A percentile compares a stretch with the other conserved stretches of the same genome.
Conservation (phyloP, 2,888 invertebrate genomes). For the Choristoneura rosaceana region DNA sequence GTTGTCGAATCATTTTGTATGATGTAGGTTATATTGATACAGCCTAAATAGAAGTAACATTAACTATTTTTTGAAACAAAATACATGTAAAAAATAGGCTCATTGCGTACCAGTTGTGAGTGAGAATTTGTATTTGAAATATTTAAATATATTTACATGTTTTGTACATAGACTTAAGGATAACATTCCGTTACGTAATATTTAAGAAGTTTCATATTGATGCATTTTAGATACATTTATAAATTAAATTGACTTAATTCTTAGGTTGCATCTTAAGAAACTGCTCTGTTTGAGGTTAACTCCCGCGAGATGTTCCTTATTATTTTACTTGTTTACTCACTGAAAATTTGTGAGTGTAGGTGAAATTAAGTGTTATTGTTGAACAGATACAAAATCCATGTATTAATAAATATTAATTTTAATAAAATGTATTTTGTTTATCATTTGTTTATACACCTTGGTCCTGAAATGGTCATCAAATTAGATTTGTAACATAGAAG, state of each 20-base stretch:
- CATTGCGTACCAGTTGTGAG: constrained; percentile 13
- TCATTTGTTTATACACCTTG: not conserved
- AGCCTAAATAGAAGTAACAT: not conserved
- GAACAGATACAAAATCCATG: constrained; percentile 12
- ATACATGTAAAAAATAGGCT: not conserved
- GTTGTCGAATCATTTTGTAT: not conserved
- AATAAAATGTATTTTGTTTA: not conserved
- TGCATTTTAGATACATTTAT: constrained; percentile 13
- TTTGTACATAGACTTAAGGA: constrained; percentile 29
- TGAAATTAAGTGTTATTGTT: constrained; percentile 17
- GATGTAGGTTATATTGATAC: not conserved
- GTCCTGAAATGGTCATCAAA: too few relatives aligned
- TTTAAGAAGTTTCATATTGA: constrained; percentile 15
- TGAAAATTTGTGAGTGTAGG: not conserved
- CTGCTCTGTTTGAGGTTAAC: not conserved
- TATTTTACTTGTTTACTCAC: not conserved
- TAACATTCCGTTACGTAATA: constrained; percentile 33
- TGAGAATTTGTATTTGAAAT: constrained; percentile 18
- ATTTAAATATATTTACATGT: constrained; percentile 21
- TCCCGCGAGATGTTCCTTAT: not conserved
- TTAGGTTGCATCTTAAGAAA: not conserved
- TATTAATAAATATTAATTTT: constrained; percentile 20
- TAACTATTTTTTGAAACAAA: constrained; percentile 17
- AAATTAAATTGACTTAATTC: not conserved
- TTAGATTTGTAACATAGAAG: too few relatives aligned